Base-by-base conservation (phyloP, 2,888 invertebrate genomes). In the Lasioglossum malachurum region DNA sequence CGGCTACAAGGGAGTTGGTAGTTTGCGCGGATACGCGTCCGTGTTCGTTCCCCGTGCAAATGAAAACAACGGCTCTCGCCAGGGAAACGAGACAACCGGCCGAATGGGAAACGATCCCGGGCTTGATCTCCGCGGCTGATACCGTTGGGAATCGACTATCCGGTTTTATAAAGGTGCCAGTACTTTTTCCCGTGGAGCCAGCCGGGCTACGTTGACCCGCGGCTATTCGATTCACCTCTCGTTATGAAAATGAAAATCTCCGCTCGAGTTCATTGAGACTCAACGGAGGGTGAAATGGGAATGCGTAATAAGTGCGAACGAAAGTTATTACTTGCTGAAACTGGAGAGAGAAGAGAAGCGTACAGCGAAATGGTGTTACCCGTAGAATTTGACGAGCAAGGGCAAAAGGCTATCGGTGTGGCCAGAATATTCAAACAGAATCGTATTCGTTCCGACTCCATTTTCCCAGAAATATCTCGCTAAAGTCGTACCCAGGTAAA, bases 31-130 rank as follows among this genome's bases (percentile, higher is more conserved):
- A n/a, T 64, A 35, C 75, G 38, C 57, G 8, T 23, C 14, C 44
- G 27, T 57, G n/a, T 75, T 83, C 57, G 49, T 72, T 78, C 23
- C 1, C 5, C 38, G 73, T 67, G 84, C 85, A 85, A 84, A 76
- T 85, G 80, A 84, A 84, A 74, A 74, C 69, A 82, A 57, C 53
- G 12, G 4, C 41, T 35, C n/a, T 1, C 74, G 23, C 57, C n/a
- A 0, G 1, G 10, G 19, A 72, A 44, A 19, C 12, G 46, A 23
- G 75, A 4, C 75, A 57, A 41, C 41, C 60, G 27, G 19, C 1
- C 46, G 27, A 53, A 73, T 1, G 35, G 53, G 73, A 23, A 35
- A 53, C 27, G 75, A 19, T 72, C 14, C 53, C 2, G 23, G n/a
- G 2, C 31, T 31, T 38, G 74, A 80, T 49, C 23, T n/a, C n/a